Conservation (phyloP, 2,113 vertebrate genomes). For the Ochotona curzoniae region DNA sequence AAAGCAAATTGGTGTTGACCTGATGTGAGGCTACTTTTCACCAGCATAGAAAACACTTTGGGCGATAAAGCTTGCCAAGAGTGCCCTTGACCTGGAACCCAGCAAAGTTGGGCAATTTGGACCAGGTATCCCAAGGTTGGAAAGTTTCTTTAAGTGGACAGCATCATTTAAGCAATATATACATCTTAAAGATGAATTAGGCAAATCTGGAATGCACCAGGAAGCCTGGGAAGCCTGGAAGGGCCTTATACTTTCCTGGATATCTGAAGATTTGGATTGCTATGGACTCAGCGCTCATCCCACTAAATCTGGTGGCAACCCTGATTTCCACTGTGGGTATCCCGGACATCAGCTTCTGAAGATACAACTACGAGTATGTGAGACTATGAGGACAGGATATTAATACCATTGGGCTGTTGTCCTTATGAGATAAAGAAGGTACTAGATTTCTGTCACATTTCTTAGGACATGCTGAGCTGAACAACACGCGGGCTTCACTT, state of each 20-base stretch:
- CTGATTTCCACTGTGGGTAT: neutral
- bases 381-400: neutral
- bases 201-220: neutral
- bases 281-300: fast-evolving
- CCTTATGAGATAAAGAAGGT: neutral
- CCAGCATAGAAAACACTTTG: neutral
- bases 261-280: neutral
- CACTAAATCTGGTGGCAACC: neutral
- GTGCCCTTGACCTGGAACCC: neutral
- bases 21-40: neutral
- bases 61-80: neutral
- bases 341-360: neutral
- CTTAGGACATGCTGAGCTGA: neutral
- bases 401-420: neutral
- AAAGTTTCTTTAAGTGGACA: neutral
- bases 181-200: neutral
- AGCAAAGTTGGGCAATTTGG: fast-evolving
- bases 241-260: neutral
- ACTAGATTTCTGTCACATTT: neutral
- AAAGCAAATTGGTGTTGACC: neutral
- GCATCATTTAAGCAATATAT: neutral
- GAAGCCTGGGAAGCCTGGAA: neutral
- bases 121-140: neutral
- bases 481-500: neutral
- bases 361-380: neutral